A percentile compares a stretch with the other conserved stretches of the same genome.
Conservation (phyloP, 2,888 invertebrate genomes). For the Oscheius sp. region DNA sequence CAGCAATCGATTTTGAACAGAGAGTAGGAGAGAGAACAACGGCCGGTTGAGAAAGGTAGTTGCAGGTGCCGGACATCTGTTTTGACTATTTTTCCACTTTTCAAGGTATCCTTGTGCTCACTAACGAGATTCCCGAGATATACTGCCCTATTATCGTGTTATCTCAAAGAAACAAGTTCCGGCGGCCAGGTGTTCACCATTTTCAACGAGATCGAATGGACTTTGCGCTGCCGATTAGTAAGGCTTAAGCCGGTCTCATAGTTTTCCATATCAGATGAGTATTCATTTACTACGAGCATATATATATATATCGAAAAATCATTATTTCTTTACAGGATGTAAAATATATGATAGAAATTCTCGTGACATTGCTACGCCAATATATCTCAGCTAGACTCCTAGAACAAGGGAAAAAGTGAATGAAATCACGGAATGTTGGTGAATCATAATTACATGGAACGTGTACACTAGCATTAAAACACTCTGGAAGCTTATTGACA, state of each 20-base stretch:
- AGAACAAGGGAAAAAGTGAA: conserved; percentile 27
- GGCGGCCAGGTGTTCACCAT: too few species aligned
- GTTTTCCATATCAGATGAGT: too few species aligned
- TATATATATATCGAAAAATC: too few species aligned
- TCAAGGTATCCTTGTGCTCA: not conserved
- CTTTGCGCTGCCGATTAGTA: too few species aligned
- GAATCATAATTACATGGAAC: conserved; percentile 15
- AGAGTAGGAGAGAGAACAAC: conserved; percentile 6
- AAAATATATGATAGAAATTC: too few species aligned
- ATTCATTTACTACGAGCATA: too few species aligned
- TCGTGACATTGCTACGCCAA: not conserved
- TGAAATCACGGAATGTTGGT: conserved; percentile 27
- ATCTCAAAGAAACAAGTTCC: too few species aligned
- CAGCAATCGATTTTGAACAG: conserved; percentile 32
- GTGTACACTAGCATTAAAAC: not conserved
- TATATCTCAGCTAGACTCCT: conserved; percentile 12
- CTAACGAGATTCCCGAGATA: too few species aligned
- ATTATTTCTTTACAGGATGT: too few species aligned
- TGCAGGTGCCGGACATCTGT: conserved; percentile 14
- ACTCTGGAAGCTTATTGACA: conserved; percentile 3
- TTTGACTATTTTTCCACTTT: not conserved
- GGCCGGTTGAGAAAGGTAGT: conserved; percentile 1
- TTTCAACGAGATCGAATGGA: too few species aligned
- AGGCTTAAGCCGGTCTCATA: too few species aligned
- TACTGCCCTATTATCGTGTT: too few species aligned